Percentiles rank a stretch among this genome's conserved stretches.
These are phyloP conservation scores for Blastomussa wellsi DNA, from an alignment of 92 coral and sea anemone genomes.

Conservation along the genomic window DNA sequence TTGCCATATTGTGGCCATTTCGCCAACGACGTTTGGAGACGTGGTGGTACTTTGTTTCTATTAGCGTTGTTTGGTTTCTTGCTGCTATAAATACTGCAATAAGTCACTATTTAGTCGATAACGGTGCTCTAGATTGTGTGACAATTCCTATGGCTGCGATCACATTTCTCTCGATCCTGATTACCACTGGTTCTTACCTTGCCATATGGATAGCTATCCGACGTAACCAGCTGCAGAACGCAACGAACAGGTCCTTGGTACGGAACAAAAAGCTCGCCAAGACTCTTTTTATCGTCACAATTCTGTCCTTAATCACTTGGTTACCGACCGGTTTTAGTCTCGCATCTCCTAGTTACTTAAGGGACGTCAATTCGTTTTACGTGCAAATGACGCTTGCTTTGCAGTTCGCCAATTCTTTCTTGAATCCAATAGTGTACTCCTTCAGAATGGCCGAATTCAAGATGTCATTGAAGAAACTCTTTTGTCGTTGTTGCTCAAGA, in stretches of 20 bases:
- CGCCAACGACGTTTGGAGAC: constrained; percentile 15
- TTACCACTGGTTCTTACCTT: background rate
- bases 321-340: background rate
- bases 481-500: background rate
- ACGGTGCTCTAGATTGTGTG: no score
- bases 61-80: constrained; percentile 4
- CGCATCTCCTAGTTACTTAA: background rate
- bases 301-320: constrained; percentile 14
- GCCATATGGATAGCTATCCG: constrained; percentile 9
- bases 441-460: constrained; percentile 6
- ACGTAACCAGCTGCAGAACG: background rate
- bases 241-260: background rate
- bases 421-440: constrained; percentile 15
- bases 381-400: background rate
- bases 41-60: background rate
- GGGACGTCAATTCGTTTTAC: background rate
- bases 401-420: constrained; percentile 5
- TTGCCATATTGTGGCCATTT: constrained; percentile 23
- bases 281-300: constrained; percentile 17
- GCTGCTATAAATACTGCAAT: background rate
- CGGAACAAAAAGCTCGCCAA: constrained; percentile 18
- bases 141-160: background rate
- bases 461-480: constrained; percentile 2
- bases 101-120: background rate
- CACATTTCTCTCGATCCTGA: background rate